A percentile compares a stretch with the other conserved stretches of the same genome.
These are phyloP conservation scores for Orchesellides sinensis DNA, from an alignment of 2,888 invertebrate genomes.

Conservation along the genomic window DNA sequence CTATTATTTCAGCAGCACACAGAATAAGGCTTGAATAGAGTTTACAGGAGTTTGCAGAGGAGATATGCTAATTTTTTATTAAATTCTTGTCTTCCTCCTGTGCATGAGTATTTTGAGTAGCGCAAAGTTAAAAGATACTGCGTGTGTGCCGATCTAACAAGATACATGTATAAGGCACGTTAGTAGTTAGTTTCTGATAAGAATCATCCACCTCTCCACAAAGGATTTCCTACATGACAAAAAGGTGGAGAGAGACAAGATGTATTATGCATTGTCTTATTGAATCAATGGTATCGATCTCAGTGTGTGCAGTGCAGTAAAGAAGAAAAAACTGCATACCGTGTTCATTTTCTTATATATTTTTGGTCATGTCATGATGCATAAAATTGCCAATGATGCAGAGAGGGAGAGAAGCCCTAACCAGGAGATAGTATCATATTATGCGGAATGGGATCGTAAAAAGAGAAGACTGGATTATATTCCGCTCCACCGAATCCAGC, in stretches of 20 bases:
- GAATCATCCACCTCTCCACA: no score
- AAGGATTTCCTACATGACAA: background rate
- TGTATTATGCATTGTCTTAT: background rate
- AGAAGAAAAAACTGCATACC: background rate
- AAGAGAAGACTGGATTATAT: constrained; percentile 1
- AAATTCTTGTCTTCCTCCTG: constrained; percentile 6
- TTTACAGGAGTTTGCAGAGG: constrained; percentile 8
- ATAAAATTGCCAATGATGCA: constrained; percentile 48
- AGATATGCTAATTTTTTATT: constrained; percentile 49
- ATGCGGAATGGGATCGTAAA: constrained; percentile 13
- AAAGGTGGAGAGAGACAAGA: background rate
- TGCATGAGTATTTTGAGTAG: no score
- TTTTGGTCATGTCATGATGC: constrained; percentile 33
- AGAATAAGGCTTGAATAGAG: no score
- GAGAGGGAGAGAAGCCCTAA: background rate
- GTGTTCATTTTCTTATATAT: no score
- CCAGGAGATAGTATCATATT: background rate
- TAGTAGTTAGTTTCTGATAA: no score
- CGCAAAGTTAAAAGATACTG: no score
- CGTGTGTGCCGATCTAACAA: no score
- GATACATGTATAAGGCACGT: no score
- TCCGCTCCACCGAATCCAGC: no score
- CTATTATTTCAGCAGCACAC: no score
- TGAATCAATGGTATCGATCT: constrained; percentile 2
- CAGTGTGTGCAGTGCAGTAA: background rate